Conservation (phyloP, 2,888 invertebrate genomes). For the Halictus quadricinctus region DNA sequence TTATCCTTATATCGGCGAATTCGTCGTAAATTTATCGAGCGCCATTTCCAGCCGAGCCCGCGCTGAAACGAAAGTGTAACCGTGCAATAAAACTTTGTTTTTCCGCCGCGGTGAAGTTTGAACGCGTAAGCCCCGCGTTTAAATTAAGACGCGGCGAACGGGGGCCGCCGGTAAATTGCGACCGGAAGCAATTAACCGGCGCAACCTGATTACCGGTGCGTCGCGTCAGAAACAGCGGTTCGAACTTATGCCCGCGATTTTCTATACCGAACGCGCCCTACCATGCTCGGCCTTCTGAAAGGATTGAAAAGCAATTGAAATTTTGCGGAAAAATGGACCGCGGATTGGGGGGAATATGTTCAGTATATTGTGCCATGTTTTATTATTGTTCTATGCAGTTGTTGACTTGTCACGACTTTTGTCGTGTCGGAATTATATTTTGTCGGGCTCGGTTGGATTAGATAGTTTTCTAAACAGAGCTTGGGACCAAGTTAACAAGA, state of each 20-base stretch:
- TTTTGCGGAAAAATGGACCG: background rate
- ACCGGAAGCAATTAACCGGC: constrained; percentile 18
- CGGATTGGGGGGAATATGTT: background rate
- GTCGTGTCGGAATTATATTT: background rate
- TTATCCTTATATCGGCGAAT: constrained; percentile 67
- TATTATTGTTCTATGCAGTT: background rate
- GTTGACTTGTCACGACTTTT: background rate
- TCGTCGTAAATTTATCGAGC: constrained; percentile 69
- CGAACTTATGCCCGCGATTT: constrained; percentile 10
- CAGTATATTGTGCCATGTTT: background rate
- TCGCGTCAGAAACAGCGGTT: constrained; percentile 9
- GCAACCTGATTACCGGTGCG: constrained; percentile 13
- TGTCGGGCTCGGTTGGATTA: background rate
- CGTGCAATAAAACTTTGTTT: constrained; percentile 46
- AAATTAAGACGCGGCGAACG: constrained; percentile 50
- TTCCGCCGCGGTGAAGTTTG: constrained; percentile 24
- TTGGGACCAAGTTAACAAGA: too few species aligned
- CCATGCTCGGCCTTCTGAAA: background rate
- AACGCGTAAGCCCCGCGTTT: constrained; percentile 35
- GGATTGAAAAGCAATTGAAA: background rate
- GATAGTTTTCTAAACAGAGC: too few species aligned
- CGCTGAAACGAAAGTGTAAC: constrained; percentile 59
- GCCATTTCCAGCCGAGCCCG: constrained; percentile 59
- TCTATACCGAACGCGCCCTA: background rate
- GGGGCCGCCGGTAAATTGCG: constrained; percentile 8